A percentile compares a stretch with the other conserved stretches of the same genome.
These are phyloP conservation scores for fruit fly (Drosophila melanogaster) DNA, from an alignment of 1,140 invertebrate genomes.

Conservation along the genomic window Release_6_plus_ISO1_MT NT_033777.3:27898001-27898500, in stretches of 20 bases:
- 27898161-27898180: constrained; percentile 20
- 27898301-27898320: no score
- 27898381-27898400: constrained; percentile 75
- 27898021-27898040: constrained; percentile 71
- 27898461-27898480: constrained; percentile 65
- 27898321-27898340: neutral
- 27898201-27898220: neutral
- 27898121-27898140: constrained; percentile 60
- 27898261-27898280: no score
- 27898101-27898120: constrained; percentile 60
- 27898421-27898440: constrained; percentile 35
- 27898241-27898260: neutral
- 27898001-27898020: constrained; percentile 18
- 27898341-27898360: constrained; percentile 3
- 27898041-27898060: constrained; percentile 38
- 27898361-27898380: constrained; percentile 59
- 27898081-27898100: constrained; percentile 53
- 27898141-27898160: constrained; percentile 38
- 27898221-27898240: neutral
- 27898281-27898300: no score
- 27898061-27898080: constrained; percentile 19
- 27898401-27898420: constrained; percentile 68
- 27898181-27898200: constrained; percentile 7
- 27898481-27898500: constrained; percentile 60
- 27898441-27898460: constrained; percentile 21